Evolutionary conservation across 1,140 invertebrate species (phyloP).

Genomic region (Galleria mellonella): DNA sequence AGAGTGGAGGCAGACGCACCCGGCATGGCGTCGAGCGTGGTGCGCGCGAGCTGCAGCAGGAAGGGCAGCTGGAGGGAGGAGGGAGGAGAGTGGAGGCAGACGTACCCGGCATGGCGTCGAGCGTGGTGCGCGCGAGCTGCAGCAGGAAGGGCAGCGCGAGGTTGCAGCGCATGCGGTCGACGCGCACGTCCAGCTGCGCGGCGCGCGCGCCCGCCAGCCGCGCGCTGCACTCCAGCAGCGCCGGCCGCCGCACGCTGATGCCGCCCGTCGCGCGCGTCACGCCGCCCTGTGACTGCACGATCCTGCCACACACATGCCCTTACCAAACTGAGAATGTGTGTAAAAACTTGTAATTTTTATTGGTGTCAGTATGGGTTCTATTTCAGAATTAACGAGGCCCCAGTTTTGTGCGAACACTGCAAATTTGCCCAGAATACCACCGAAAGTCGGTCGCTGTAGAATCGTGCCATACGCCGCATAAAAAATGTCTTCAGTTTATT

Average conservation of each 20-base stretch:
- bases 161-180: conserved; percentile 84
- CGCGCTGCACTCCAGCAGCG: conserved; percentile 39
- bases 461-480: too few relatives aligned
- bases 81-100: too few relatives aligned
- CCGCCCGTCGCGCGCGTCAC: conserved; percentile 75
- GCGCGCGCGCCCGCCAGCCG: conserved; percentile 77
- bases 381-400: too few relatives aligned
- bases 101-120: conserved; percentile 80
- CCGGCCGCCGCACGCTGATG: conserved; percentile 52
- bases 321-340: too few relatives aligned
- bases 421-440: too few relatives aligned
- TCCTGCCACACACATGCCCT: conserved; percentile 64
- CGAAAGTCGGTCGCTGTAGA: too few relatives aligned
- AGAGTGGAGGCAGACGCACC: conserved; percentile 41
- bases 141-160: conserved; percentile 83
- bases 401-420: too few relatives aligned
- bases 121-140: conserved; percentile 79
- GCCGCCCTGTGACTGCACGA: conserved; percentile 80
- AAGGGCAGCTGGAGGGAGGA: conserved; percentile 81
- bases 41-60: conserved; percentile 79
- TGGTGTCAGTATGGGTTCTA: too few relatives aligned
- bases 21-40: conserved; percentile 81
- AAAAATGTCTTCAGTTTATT: too few relatives aligned
- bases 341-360: too few relatives aligned
- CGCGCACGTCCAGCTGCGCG: conserved; percentile 78